Evolutionary conservation across 2,797 vertebrate species (phyloP), one percentile per base, ranked within the genome.

Genomic region (Apodemus agrarius): DNA sequence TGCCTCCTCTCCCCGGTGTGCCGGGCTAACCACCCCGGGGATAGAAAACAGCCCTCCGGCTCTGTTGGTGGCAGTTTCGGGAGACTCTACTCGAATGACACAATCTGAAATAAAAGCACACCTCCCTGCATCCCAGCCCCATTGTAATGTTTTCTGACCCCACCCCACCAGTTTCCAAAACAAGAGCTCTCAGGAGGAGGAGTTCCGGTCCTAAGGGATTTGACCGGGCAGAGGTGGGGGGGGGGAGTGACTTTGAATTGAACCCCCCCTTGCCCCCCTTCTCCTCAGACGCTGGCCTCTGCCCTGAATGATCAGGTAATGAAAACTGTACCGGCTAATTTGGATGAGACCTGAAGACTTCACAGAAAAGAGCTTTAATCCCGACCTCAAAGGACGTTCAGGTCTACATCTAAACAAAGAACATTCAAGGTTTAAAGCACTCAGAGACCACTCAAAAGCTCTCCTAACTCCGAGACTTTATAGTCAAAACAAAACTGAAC

Each of bases 121-220:
- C 43, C 76, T 37, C 80, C 80, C 49, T 21, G 46, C 81, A 34
- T 7, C 79, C 31, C 0, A 8, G 86, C 79, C 63, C 83, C 40
- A 67, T 37, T 22, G 46, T 46, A 21, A 79, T 9, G 94, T 83
- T 87, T 75, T 78, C 19, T 19, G 40, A 91, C 91, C 67, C 81
- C 49, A 49, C 89, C 94, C 88, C 26, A n/a, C 49, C 17, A 24
- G 83, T 69, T 90, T 75, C 46, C 72, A 79, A 92, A 95, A 89
- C 94, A 61, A 5, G 54, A 61, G 76, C 61, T 90, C 31, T 43
- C 80, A 46, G 79, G 67, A 52, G 90, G 79, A 83, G 90, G 90
- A 74, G 90, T 83, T 82, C 76, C 79, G 78, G 65, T 91, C 79
- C 90, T 72, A 49, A 69, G 90, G 49, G 90, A 83, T 82, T 52